phyloP scores from a whole-genome alignment of 1,140 invertebrate species.

The Mycetomoellerius zeteki region DNA sequence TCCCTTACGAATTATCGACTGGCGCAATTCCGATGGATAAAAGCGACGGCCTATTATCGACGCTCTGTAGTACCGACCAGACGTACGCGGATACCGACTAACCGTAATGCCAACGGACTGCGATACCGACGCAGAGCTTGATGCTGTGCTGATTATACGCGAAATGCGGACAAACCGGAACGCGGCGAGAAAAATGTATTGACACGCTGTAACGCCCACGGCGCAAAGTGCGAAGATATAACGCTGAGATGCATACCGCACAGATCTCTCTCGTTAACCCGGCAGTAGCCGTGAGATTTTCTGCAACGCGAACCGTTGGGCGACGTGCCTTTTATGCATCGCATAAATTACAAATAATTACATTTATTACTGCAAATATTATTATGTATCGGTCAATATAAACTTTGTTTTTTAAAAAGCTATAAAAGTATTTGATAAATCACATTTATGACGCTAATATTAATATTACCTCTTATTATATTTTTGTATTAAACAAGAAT shows the following conservation, averaged over 20 bases:
- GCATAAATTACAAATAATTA: slow-evolving; percentile 9
- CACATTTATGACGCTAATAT: too few relatives aligned
- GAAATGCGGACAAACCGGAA: slow-evolving; percentile 57
- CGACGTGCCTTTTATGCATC: neutral
- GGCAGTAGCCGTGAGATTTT: slow-evolving; percentile 28
- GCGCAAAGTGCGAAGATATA: slow-evolving; percentile 51
- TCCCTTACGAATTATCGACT: slow-evolving; percentile 51
- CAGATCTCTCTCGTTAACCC: slow-evolving; percentile 29
- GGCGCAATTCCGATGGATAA: slow-evolving; percentile 55
- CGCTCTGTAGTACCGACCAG: slow-evolving; percentile 42
- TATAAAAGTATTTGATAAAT: neutral
- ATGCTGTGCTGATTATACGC: slow-evolving; percentile 39
- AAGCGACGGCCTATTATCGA: slow-evolving; percentile 51
- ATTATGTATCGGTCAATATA: neutral
- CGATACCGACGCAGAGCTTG: slow-evolving; percentile 25
- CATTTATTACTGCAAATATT: neutral
- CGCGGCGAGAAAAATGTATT: slow-evolving; percentile 59
- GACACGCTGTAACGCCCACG: slow-evolving; percentile 56
- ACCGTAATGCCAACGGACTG: slow-evolving; percentile 51
- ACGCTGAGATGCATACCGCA: slow-evolving; percentile 30
- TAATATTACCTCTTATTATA: neutral
- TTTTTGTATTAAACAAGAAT: neutral
- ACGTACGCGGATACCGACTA: slow-evolving; percentile 25
- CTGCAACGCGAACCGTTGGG: slow-evolving; percentile 4
- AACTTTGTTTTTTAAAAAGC: neutral